These are phyloP conservation scores for Taphrorychus bicolor DNA, from an alignment of 2,888 invertebrate genomes.

Conservation along the genomic window DNA sequence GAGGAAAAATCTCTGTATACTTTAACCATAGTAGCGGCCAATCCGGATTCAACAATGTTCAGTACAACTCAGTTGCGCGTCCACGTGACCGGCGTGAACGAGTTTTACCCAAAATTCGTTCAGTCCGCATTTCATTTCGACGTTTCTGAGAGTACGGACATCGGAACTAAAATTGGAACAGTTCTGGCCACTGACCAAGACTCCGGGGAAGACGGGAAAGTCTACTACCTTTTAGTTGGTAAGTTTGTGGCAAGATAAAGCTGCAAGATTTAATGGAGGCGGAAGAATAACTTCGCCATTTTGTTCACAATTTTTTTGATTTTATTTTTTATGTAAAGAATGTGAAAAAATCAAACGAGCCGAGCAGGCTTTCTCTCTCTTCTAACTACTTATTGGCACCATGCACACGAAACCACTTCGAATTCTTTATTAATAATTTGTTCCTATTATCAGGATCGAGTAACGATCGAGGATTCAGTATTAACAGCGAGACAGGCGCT, in stretches of 20 bases:
- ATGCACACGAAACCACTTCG: not conserved
- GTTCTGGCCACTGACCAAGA: conserved; percentile 91
- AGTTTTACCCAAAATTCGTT: conserved; percentile 86
- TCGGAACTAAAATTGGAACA: conserved; percentile 84
- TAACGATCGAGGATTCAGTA: conserved; percentile 88
- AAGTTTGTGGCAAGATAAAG: too few relatives aligned
- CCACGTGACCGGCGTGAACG: conserved; percentile 85
- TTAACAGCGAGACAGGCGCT: conserved; percentile 83
- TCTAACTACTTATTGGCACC: too few relatives aligned
- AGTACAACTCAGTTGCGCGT: conserved; percentile 76
- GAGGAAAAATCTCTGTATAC: conserved; percentile 80
- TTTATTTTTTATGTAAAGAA: too few relatives aligned
- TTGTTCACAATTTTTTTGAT: too few relatives aligned
- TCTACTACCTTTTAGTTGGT: conserved; percentile 91
- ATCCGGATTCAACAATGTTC: conserved; percentile 85
- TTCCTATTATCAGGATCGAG: conserved; percentile 71
- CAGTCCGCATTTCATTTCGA: conserved; percentile 92
- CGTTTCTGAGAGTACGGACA: conserved; percentile 89
- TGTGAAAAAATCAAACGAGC: too few relatives aligned
- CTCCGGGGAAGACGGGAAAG: conserved; percentile 84
- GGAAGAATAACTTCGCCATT: too few relatives aligned
- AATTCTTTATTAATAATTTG: not conserved
- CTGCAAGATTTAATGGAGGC: too few relatives aligned
- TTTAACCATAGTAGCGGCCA: conserved; percentile 81
- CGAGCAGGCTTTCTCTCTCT: too few relatives aligned